Base-by-base conservation (phyloP, 2,797 vertebrate genomes). In the Siniperca scherzeri region DNA sequence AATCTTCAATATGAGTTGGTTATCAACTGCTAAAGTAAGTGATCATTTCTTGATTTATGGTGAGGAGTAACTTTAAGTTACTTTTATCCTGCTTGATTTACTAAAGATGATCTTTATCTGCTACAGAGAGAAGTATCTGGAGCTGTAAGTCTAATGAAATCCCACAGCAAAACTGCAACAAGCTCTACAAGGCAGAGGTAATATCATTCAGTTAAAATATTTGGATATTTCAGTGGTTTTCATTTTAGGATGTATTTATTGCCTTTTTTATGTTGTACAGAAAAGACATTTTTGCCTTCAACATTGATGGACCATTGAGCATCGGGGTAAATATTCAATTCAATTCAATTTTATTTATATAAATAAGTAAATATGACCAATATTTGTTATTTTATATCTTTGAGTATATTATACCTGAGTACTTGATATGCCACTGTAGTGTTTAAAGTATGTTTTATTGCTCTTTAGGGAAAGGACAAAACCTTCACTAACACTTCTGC, bases 271-370 rank as follows among this genome's bases (percentile, higher is more conserved):
- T 81, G 78, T 85, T 93, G 81, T 69, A 82, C 91, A 98, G 97
- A 88, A 89, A 96, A 77, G 97, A 98, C 86, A 48, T 98, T 86
- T 99, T 97, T 95, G 93, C 93, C 85, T 99, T 99, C 78, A 92
- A 79, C 74, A 66, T 90, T 80, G 96, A 97, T 66, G 90, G 95
- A 85, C 89, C 96, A 77, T 90, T 95, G 91, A 95, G 91, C 61
- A 89, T 94, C 88, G 91, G 88, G 90, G 97, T 98, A 97, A 94
- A 71, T 82, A 52, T 42, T 75, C 30, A 30, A 30, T 30, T 30
- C 30, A 30, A 30, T 30, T 30, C 0, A 30, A 30, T 30, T 30
- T 30, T 30, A 30, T 30, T 30, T 30, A 30, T 30, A 30, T 30
- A 30, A 30, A 30, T 30, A 30, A 30, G 3, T 30, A 30, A 30